Conservation (phyloP, 2,797 vertebrate genomes). For the Chaenodraco wilsoni region DNA sequence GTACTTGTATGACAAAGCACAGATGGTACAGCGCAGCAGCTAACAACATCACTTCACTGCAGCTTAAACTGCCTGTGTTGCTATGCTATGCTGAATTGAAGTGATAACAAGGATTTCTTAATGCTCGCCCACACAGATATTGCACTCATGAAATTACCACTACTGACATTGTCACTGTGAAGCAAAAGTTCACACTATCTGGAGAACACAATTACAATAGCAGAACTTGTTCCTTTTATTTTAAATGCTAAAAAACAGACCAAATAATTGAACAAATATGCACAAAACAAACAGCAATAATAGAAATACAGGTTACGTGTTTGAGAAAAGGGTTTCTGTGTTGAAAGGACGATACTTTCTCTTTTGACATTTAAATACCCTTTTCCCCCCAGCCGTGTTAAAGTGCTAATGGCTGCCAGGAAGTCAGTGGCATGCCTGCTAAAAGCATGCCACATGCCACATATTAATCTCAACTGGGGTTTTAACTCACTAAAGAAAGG, state of each 20-base stretch:
- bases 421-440: conserved; percentile 18
- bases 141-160: not conserved
- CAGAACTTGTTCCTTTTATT: too few species aligned
- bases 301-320: not conserved
- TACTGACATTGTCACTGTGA: not conserved
- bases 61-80: not conserved
- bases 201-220: not conserved
- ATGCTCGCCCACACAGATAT: not conserved
- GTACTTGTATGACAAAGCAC: too few species aligned
- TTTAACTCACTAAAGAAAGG: conserved; percentile 2
- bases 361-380: conserved; percentile 28
- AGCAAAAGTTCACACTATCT: not conserved
- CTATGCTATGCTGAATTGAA: not conserved
- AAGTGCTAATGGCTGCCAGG: conserved; percentile 42
- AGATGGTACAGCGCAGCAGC: too few species aligned
- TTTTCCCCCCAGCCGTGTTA: conserved; percentile 23
- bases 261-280: too few species aligned
- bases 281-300: not conserved
- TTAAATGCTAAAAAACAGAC: too few species aligned
- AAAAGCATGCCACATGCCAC: too few species aligned
- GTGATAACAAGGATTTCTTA: not conserved
- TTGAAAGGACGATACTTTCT: conserved; percentile 6
- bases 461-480: conserved; percentile 14
- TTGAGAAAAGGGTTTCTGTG: not conserved
- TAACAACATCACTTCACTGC: too few species aligned